A percentile compares a stretch with the other conserved stretches of the same genome.
These are phyloP conservation scores for Chelon auratus DNA, from an alignment of 2,797 vertebrate species.

Conservation along the genomic window DNA sequence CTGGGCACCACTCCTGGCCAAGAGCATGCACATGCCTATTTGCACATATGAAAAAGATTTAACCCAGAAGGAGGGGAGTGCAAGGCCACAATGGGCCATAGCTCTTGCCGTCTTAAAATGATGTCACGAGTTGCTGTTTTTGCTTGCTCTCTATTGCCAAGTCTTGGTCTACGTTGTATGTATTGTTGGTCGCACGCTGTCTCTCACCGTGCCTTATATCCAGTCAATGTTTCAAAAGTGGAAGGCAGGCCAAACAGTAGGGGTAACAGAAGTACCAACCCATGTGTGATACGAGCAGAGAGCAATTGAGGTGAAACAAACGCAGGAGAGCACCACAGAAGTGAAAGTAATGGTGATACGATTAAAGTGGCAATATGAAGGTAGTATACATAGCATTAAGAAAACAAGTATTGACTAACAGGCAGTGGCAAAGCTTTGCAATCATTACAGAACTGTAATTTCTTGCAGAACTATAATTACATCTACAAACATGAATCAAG, in stretches of 20 bases:
- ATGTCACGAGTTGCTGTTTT: not conserved
- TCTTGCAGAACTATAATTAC: too few relatives aligned
- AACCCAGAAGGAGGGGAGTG: too few relatives aligned
- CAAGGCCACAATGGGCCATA: too few relatives aligned
- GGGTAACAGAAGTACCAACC: not conserved
- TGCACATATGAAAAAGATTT: too few relatives aligned
- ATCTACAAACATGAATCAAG: too few relatives aligned
- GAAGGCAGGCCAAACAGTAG: not conserved
- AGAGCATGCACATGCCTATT: too few relatives aligned
- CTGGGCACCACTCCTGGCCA: too few relatives aligned
- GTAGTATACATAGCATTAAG: not conserved
- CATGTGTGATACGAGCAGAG: not conserved
- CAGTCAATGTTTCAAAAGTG: conserved; percentile 26
- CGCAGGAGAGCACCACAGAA: not conserved
- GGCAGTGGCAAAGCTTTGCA: not conserved
- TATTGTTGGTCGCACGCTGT: conserved; percentile 6
- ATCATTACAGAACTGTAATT: not conserved
- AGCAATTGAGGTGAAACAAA: conserved; percentile 20
- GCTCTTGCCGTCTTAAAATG: too few relatives aligned
- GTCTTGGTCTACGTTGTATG: not conserved
- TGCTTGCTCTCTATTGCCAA: conserved; percentile 1
- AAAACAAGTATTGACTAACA: not conserved
- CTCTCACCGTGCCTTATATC: not conserved
- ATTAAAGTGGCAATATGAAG: not conserved
- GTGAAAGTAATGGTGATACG: not conserved